A percentile compares a stretch with the other conserved stretches of the same genome.
These are phyloP conservation scores for Ficedula albicollis DNA, from an alignment of 2,797 vertebrate genomes.

Conservation along the genomic window DNA sequence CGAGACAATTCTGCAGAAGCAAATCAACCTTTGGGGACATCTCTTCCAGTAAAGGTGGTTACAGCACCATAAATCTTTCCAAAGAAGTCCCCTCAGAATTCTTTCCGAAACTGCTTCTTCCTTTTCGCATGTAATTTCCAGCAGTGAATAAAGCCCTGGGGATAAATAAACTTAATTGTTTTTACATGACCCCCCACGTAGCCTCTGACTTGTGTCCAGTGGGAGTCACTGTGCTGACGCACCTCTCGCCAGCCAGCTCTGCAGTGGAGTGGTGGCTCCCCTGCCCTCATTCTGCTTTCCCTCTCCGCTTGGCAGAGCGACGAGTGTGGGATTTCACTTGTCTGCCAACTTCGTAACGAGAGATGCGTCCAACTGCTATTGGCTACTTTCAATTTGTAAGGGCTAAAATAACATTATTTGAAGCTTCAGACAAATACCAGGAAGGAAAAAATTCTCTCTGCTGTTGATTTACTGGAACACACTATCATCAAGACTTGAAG, in stretches of 20 bases:
- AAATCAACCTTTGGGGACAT: not conserved
- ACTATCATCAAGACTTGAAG: constrained; percentile 13
- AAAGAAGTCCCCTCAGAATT: not conserved
- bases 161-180: constrained; percentile 34
- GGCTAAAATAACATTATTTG: constrained; percentile 62
- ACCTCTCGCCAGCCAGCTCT: not conserved
- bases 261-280: not conserved
- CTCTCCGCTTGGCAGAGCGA: constrained; percentile 53
- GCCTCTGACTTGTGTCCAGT: constrained; percentile 21
- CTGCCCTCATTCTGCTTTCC: not conserved
- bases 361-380: constrained; percentile 21
- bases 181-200: constrained; percentile 20
- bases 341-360: constrained; percentile 51
- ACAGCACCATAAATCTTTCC: not conserved
- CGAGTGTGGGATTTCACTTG: constrained; percentile 13
- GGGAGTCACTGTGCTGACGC: constrained; percentile 51
- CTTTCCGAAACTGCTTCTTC: constrained; percentile 11
- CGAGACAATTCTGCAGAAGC: not conserved
- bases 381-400: not conserved
- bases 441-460: not conserved
- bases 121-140: constrained; percentile 42
- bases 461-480: constrained; percentile 54
- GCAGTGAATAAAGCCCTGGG: constrained; percentile 23
- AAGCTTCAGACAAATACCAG: constrained; percentile 44
- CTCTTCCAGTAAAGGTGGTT: constrained; percentile 2